Base-by-base conservation (phyloP, 2,113 vertebrate species). In the Actenoides lindsayi region DNA sequence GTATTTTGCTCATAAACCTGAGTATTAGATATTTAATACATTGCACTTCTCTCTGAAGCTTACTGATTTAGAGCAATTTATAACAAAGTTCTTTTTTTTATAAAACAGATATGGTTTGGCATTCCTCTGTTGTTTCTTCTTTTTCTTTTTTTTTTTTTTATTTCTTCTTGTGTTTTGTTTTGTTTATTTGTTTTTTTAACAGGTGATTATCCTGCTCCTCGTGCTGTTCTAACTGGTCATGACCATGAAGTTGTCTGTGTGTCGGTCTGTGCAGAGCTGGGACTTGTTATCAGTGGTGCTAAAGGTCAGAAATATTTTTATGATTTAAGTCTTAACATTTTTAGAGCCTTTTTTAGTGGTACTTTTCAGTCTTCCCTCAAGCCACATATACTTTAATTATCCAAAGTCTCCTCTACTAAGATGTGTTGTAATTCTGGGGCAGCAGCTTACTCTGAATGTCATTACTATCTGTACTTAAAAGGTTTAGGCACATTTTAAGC, bases 211-310 rank as follows among this genome's bases (percentile, higher is more conserved):
- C 99, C 99, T 50, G 99, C 99, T 59, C 99, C 99, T 31, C 98
- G 99, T 7, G 99, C 99, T 9, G 99, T 99, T 96, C 98, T 99
- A 89, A 99, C 99, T 3, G 99, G 99, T 89, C 99, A 99, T 0
- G 99, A 99, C 97, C 99, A 99, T 82, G 99, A 99, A 98, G 99
- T 99, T 94, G 99, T 99, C 97, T 99, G 99, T 16, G 99, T 99
- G 77, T 99, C 99, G 0, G 99, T 99, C 76, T 99, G 99, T 89
- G 99, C 99, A 42, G 99, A 99, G 95, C 98, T 99, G 87, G 99
- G 99, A 69, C 98, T 99, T 8, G 99, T 99, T 97, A 99, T 99
- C 98, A 99, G 99, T 80, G 99, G 99, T 97, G 99, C 99, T 97
- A 99, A 99, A 99, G 99, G 99, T 99, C 86, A 98, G 98, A 91